Percentiles rank a stretch among this genome's conserved stretches.
Conservation (phyloP, 2,888 invertebrate genomes). For the Nomada ruficornis region DNA sequence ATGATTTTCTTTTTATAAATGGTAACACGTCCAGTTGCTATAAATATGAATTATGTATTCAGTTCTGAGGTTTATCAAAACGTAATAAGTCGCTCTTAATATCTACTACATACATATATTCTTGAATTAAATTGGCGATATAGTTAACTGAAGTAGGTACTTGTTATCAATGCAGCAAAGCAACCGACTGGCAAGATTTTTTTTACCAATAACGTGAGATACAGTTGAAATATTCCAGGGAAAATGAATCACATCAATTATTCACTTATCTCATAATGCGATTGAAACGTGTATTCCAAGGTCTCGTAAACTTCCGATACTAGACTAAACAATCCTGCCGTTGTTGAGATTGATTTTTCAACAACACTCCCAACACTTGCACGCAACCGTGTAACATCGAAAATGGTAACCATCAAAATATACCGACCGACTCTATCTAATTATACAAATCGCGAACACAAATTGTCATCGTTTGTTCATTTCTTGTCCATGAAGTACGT, state of each 20-base stretch:
- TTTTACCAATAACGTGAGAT: not conserved
- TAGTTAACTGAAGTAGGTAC: no score
- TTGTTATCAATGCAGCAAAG: no score
- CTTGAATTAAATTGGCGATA: no score
- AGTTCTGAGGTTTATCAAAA: no score
- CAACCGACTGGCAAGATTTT: no score
- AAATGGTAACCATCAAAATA: not conserved
- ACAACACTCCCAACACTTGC: not conserved
- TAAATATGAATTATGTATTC: no score
- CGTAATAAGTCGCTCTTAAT: no score
- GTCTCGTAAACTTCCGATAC: not conserved
- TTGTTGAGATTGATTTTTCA: slow-evolving; percentile 12
- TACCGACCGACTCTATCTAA: not conserved
- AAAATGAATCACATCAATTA: not conserved
- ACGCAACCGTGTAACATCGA: not conserved
- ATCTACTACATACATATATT: no score
- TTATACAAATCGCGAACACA: not conserved
- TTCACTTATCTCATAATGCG: not conserved
- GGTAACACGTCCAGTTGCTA: no score
- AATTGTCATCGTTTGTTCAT: not conserved
- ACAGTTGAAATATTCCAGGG: not conserved
- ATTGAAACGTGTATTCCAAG: not conserved
- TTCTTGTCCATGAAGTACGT: not conserved
- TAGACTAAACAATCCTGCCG: not conserved
- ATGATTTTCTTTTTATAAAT: no score